phyloP scores from a whole-genome alignment of 2,888 invertebrate species.

The Troides aeacus region DNA sequence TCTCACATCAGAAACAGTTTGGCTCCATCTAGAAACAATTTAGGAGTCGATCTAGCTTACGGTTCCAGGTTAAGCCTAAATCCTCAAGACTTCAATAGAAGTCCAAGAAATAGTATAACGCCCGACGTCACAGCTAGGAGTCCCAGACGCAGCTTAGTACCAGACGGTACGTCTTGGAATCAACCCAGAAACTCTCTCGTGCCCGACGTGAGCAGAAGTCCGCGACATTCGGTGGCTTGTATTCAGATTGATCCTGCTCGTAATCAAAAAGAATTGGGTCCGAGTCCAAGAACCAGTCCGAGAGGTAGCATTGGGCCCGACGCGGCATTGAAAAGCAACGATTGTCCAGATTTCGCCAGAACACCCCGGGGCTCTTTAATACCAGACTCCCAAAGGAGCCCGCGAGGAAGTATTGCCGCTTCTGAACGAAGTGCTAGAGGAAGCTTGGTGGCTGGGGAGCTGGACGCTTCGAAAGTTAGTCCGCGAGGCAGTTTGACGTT shows the following conservation, averaged over 20 bases:
- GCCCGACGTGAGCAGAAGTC: constrained; percentile 80
- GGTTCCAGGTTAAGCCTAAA: constrained; percentile 80
- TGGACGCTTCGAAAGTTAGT: constrained; percentile 67
- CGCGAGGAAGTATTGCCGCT: constrained; percentile 81
- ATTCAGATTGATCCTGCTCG: constrained; percentile 70
- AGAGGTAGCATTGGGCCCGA: constrained; percentile 79
- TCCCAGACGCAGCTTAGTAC: constrained; percentile 81
- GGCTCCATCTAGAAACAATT: constrained; percentile 80
- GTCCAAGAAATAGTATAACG: constrained; percentile 73
- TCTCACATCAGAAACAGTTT: constrained; percentile 78
- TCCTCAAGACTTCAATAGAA: constrained; percentile 78
- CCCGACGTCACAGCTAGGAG: constrained; percentile 75
- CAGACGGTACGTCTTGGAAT: constrained; percentile 77
- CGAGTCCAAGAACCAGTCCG: constrained; percentile 79
- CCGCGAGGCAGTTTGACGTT: constrained; percentile 81
- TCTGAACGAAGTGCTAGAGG: constrained; percentile 73
- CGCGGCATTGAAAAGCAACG: constrained; percentile 65
- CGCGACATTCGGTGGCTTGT: constrained; percentile 79
- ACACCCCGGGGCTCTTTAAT: constrained; percentile 82
- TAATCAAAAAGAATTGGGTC: constrained; percentile 71
- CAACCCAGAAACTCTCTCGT: constrained; percentile 81
- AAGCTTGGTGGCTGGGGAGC: constrained; percentile 62
- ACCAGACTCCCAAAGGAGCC: constrained; percentile 79
- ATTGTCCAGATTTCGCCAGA: constrained; percentile 66
- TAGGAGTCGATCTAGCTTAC: constrained; percentile 79